Percentiles rank a stretch among this genome's conserved stretches.
Conservation (phyloP, 1,140 invertebrate species). For the Drosophila simulans region DNA sequence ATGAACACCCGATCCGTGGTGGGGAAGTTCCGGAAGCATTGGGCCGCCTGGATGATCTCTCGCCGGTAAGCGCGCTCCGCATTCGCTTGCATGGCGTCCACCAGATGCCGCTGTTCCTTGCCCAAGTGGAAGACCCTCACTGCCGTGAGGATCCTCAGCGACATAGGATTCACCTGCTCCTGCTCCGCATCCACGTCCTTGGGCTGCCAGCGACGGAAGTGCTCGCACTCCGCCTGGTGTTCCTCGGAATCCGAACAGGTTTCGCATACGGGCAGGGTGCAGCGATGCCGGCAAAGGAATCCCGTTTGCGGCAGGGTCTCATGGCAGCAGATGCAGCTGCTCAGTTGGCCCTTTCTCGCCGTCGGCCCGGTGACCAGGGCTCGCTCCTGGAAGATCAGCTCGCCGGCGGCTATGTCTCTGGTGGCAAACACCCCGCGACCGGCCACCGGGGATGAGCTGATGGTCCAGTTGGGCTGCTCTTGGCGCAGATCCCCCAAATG, state of each 20-base stretch:
- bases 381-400: conserved; percentile 89
- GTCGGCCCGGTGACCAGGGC: conserved; percentile 88
- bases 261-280: conserved; percentile 84
- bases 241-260: conserved; percentile 86
- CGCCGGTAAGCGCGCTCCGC: conserved; percentile 85
- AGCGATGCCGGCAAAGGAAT: conserved; percentile 85
- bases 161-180: conserved; percentile 84
- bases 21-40: conserved; percentile 86
- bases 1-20: conserved; percentile 84
- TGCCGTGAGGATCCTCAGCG: conserved; percentile 86
- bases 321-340: conserved; percentile 79
- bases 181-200: conserved; percentile 74
- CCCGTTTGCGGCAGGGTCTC: conserved; percentile 79
- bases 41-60: conserved; percentile 87
- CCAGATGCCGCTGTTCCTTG: conserved; percentile 86
- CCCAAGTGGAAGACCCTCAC: conserved; percentile 87
- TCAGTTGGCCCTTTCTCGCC: conserved; percentile 75
- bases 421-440: conserved; percentile 88
- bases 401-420: conserved; percentile 87
- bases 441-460: conserved; percentile 64
- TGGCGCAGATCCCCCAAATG: conserved; percentile 76
- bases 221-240: conserved; percentile 87
- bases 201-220: conserved; percentile 86
- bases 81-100: conserved; percentile 87
- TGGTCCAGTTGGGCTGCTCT: conserved; percentile 70